phyloP scores from a whole-genome alignment of 2,113 vertebrate genomes.

The Esox niger region DNA sequence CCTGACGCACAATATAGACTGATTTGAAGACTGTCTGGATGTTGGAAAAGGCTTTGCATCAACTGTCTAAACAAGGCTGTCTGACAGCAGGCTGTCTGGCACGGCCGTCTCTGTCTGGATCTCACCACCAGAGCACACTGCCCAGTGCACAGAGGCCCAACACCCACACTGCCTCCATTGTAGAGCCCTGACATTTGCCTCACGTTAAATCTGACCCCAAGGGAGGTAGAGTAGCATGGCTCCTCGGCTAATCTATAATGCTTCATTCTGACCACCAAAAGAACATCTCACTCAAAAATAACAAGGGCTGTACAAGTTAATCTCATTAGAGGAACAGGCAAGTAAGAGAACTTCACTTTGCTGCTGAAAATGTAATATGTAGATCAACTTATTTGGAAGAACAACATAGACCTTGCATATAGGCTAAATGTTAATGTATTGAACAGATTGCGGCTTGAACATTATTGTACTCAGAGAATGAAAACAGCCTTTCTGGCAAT shows the following conservation, averaged over 20 bases:
- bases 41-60: slow-evolving; percentile 45
- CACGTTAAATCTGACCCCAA: too few relatives aligned
- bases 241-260: too few relatives aligned
- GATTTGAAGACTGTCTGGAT: slow-evolving; percentile 38
- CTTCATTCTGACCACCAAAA: too few relatives aligned
- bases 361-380: slow-evolving; percentile 20
- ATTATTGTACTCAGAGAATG: slow-evolving; percentile 49
- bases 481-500: slow-evolving; percentile 47
- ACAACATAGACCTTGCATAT: slow-evolving; percentile 37
- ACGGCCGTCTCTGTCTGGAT: slow-evolving; percentile 44
- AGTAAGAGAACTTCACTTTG: slow-evolving; percentile 37
- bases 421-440: slow-evolving; percentile 30
- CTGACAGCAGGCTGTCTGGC: slow-evolving; percentile 65
- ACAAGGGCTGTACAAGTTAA: slow-evolving; percentile 47
- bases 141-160: background rate
- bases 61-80: slow-evolving; percentile 64
- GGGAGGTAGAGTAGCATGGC: too few relatives aligned
- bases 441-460: slow-evolving; percentile 53
- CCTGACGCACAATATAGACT: too few relatives aligned
- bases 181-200: background rate
- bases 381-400: slow-evolving; percentile 51
- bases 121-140: slow-evolving; percentile 22
- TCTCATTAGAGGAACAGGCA: slow-evolving; percentile 39
- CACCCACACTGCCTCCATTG: background rate
- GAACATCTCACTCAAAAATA: slow-evolving; percentile 25